Evolutionary conservation across 2,797 vertebrate genomes (phyloP).

Genomic region (Aplochiton taeniatus): DNA sequence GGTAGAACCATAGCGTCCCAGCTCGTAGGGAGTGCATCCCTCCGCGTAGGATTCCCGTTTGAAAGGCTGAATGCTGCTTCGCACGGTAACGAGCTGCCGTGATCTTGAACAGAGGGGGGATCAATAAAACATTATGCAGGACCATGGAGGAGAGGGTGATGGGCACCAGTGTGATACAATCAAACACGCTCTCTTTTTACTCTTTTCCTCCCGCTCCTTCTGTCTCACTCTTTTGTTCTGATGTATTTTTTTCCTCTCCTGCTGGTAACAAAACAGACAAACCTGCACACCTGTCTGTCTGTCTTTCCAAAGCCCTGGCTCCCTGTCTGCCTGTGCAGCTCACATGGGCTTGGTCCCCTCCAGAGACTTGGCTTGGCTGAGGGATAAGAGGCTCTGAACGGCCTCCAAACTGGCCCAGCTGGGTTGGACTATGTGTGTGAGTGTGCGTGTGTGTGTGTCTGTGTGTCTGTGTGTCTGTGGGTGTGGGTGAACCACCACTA

Average conservation of each 20-base stretch:
- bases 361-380: constrained; percentile 69
- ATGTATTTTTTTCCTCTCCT: neutral
- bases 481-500: constrained; percentile 40
- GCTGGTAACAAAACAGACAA: neutral
- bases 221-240: constrained; percentile 26
- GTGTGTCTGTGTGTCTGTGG: constrained; percentile 1
- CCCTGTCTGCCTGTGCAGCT: constrained; percentile 55
- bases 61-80: constrained; percentile 59
- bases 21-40: constrained; percentile 30
- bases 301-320: constrained; percentile 52
- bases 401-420: constrained; percentile 75
- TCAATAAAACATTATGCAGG: constrained; percentile 71
- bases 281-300: constrained; percentile 8
- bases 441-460: constrained; percentile 7
- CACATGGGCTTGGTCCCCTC: constrained; percentile 55
- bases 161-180: constrained; percentile 34
- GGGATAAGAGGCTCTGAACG: constrained; percentile 64
- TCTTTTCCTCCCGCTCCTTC: constrained; percentile 23
- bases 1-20: constrained; percentile 42
- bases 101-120: constrained; percentile 53
- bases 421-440: constrained; percentile 40
- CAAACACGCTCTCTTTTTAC: constrained; percentile 20
- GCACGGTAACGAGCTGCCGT: constrained; percentile 68
- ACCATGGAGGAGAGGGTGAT: constrained; percentile 39
- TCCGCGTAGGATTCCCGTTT: constrained; percentile 49